Conservation (phyloP, 2,113 vertebrate genomes). For the Rhineura floridana region DNA sequence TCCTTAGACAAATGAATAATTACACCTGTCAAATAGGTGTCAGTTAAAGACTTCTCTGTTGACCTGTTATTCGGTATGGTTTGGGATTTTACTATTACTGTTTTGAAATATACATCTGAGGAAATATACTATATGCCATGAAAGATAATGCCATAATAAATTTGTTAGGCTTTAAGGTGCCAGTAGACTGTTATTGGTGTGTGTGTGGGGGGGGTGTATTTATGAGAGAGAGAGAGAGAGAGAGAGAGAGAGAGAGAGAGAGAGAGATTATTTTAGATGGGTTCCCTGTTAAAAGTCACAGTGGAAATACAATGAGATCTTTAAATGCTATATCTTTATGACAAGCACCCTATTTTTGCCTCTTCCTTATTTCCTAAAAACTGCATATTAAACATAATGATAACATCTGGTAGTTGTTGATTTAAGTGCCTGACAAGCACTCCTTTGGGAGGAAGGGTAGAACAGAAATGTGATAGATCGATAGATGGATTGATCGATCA, state of each 20-base stretch:
- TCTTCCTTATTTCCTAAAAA: not conserved
- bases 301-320: not conserved
- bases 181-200: too few relatives aligned
- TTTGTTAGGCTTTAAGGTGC: not conserved
- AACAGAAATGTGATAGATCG: too few relatives aligned
- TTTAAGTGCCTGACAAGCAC: not conserved
- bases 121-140: not conserved
- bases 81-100: not conserved
- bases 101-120: not conserved
- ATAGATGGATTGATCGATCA: too few relatives aligned
- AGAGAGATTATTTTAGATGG: not conserved
- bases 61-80: not conserved
- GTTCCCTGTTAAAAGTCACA: not conserved
- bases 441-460: too few relatives aligned
- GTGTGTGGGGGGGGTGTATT: too few relatives aligned
- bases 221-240: too few relatives aligned
- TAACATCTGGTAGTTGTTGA: not conserved
- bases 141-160: not conserved
- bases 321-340: not conserved
- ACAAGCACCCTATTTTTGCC: not conserved
- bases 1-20: not conserved
- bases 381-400: not conserved
- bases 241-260: not conserved
- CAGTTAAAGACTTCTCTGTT: not conserved
- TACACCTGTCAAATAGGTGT: not conserved